Conservation (phyloP, 2,113 vertebrate species). For the Misgurnus anguillicaudatus region DNA sequence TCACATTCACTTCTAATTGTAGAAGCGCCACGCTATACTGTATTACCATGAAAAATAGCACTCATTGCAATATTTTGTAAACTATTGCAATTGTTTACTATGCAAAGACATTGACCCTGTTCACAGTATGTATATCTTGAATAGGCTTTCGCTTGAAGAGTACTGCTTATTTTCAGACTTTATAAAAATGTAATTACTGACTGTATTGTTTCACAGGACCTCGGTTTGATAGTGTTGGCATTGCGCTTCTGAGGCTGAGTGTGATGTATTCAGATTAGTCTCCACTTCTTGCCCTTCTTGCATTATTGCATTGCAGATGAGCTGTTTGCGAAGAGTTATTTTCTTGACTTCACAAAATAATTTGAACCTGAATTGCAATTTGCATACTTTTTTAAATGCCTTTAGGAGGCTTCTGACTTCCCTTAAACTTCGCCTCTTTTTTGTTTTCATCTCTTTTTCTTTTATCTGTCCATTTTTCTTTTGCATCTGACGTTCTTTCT, state of each 20-base stretch:
- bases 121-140: too few species aligned
- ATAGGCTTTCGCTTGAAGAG: neutral
- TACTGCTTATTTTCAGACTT: neutral
- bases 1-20: too few species aligned
- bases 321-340: constrained; percentile 25
- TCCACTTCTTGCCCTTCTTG: neutral
- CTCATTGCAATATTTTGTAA: too few species aligned
- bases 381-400: neutral
- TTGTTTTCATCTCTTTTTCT: constrained; percentile 2
- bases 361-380: constrained; percentile 38
- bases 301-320: constrained; percentile 6
- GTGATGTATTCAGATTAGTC: neutral
- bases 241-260: neutral
- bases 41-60: too few species aligned
- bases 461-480: neutral
- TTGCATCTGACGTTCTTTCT: neutral
- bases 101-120: too few species aligned
- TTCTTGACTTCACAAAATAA: constrained; percentile 24
- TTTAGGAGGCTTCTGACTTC: neutral
- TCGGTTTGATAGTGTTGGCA: neutral
- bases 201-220: neutral
- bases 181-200: too few species aligned
- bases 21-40: too few species aligned
- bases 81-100: too few species aligned
- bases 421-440: neutral